phyloP scores from a whole-genome alignment of 2,888 invertebrate genomes.

The Agrochola lota region DNA sequence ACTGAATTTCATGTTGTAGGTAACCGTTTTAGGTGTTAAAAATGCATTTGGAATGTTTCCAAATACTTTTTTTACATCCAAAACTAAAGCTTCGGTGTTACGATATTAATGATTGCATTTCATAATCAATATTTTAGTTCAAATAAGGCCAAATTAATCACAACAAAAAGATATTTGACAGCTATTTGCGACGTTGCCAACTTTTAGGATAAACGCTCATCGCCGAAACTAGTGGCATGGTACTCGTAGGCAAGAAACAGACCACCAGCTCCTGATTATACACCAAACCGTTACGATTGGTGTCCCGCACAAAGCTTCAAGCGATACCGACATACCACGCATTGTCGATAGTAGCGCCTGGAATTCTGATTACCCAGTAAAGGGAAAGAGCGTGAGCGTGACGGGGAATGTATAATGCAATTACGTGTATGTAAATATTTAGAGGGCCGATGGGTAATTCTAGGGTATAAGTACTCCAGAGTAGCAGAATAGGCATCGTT shows the following conservation, averaged over 20 bases:
- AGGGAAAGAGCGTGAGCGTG: constrained; percentile 53
- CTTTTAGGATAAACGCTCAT: background rate
- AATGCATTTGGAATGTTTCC: too few species aligned
- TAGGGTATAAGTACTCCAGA: background rate
- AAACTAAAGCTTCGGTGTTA: too few species aligned
- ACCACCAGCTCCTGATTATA: constrained; percentile 39
- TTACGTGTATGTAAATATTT: constrained; percentile 39
- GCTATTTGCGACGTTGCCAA: too few species aligned
- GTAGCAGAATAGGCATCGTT: constrained; percentile 7
- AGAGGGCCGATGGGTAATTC: constrained; percentile 3
- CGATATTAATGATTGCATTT: too few species aligned
- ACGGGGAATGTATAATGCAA: constrained; percentile 44
- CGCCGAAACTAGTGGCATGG: constrained; percentile 39
- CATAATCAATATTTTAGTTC: too few species aligned
- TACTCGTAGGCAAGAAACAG: constrained; percentile 16
- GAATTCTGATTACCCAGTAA: constrained; percentile 56
- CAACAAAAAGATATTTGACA: too few species aligned
- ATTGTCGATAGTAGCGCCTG: constrained; percentile 40
- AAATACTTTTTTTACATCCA: too few species aligned
- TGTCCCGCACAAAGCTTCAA: constrained; percentile 34
- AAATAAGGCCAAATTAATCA: too few species aligned
- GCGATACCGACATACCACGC: constrained; percentile 51
- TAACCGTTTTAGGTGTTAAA: too few species aligned
- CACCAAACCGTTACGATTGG: constrained; percentile 37
- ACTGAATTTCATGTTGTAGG: too few species aligned